Evolutionary conservation across 1,140 invertebrate genomes (phyloP).

Genomic region (Chymomyza costata): DNA sequence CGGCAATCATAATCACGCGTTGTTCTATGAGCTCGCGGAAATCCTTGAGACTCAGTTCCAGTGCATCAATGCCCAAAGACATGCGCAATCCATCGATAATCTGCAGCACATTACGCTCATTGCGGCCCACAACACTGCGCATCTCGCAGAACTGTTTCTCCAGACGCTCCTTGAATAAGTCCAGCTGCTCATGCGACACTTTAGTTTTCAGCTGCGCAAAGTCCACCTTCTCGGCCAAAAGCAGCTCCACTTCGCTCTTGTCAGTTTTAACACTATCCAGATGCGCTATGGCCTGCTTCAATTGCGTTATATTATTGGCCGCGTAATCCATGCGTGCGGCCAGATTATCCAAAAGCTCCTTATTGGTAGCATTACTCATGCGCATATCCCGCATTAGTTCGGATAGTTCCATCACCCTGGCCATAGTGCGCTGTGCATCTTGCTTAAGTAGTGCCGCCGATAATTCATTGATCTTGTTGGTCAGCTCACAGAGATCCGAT

Average conservation of each 20-base stretch:
- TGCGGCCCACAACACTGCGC: conserved; percentile 79
- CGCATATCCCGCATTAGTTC: conserved; percentile 37
- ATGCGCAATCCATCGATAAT: conserved; percentile 81
- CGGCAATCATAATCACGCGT: conserved; percentile 80
- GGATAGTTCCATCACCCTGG: conserved; percentile 46
- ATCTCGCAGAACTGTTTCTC: conserved; percentile 80
- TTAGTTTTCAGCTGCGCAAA: conserved; percentile 80
- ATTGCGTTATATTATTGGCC: conserved; percentile 5
- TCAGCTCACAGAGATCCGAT: conserved; percentile 48
- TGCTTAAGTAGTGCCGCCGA: conserved; percentile 43
- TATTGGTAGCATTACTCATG: conserved; percentile 12
- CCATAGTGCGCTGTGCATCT: conserved; percentile 42
- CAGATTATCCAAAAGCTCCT: conserved; percentile 23
- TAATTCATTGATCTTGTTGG: conserved; percentile 62
- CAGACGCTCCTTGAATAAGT: conserved; percentile 80
- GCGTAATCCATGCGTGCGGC: conserved; percentile 15
- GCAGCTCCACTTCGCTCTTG: conserved; percentile 81
- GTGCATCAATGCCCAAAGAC: conserved; percentile 81
- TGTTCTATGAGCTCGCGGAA: conserved; percentile 81
- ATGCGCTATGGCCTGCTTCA: conserved; percentile 34
- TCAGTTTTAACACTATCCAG: conserved; percentile 77
- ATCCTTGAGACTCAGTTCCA: conserved; percentile 81
- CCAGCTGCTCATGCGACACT: conserved; percentile 83
- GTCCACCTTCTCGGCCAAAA: conserved; percentile 84
- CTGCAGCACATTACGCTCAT: conserved; percentile 80